Evolutionary conservation across 1,140 invertebrate genomes (phyloP), one percentile per base, ranked within the genome.

Genomic region (Paralvinella palmiformis): DNA sequence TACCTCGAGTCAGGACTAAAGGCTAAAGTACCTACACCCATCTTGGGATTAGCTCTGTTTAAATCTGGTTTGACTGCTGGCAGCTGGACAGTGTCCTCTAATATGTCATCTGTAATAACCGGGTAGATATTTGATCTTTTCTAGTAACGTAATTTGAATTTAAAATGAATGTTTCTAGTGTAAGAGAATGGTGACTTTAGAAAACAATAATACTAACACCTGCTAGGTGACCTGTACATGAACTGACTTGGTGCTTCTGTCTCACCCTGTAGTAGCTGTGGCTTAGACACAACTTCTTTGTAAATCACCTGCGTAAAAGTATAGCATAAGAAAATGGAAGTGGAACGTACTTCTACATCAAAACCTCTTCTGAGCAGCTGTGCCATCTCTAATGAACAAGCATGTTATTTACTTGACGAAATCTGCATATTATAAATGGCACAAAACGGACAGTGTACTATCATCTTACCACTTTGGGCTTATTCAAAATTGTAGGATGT

Each of bases 1-100:
- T 78, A 83, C 59, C 75, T 71, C 66, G 72, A 73, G 62, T 82
- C 77, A 27, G 35, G 64, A 56, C 79, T 81, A 66, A 82, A 83
- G 6, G 68, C 66, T 4, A 77, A 37, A 3, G 59, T 64, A 4
- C 80, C 75, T 22, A 82, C 71, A 27, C 81, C 81, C 17, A 78
- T 62, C 56, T 73, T 76, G 24, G 79, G 75, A 64, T 77, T 80
- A 37, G 75, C 74, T 67, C 78, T 80, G 35, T 75, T 80, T 35
- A 64, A 65, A 60, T 80, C 74, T n/a, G 77, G 76, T 65, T 76
- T 78, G 0, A 74, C 68, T 3, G 69, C 53, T 20, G 79, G 74
- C 31, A 82, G 61, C 61, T 68, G 68, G 6, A 76, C 66, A 13
- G 36, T 41, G 13, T 70, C 68, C 6, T 68, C 41, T 37, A 71